These are phyloP conservation scores for Euplagia quadripunctaria DNA, from an alignment of 2,888 invertebrate genomes.

Conservation along the genomic window DNA sequence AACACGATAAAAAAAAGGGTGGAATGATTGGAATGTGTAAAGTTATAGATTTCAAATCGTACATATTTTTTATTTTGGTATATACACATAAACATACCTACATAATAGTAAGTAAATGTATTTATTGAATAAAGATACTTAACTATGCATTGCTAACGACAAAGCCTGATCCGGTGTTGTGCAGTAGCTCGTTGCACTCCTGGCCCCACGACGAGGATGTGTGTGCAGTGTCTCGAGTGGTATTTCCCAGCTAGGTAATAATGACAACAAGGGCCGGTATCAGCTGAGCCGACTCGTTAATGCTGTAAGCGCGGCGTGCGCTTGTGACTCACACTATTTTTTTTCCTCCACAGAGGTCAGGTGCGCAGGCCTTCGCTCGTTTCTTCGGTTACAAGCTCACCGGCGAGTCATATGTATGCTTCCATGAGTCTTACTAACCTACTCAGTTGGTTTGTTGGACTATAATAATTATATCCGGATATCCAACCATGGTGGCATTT, in stretches of 20 bases:
- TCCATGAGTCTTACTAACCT: not conserved
- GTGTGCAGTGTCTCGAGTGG: not conserved
- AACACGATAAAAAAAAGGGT: no score
- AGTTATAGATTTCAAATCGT: no score
- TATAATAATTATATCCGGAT: not conserved
- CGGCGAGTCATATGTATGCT: not conserved
- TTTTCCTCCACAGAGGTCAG: not conserved
- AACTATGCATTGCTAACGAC: not conserved
- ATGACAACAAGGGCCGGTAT: not conserved
- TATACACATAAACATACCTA: not conserved
- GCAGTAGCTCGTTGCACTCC: not conserved
- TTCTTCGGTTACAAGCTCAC: not conserved
- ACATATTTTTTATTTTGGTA: not conserved
- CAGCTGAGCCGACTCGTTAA: not conserved
- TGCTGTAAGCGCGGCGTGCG: not conserved
- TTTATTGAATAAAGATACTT: not conserved
- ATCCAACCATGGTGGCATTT: no score
- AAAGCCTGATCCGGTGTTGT: not conserved
- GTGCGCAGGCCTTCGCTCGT: not conserved
- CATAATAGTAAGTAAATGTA: not conserved
- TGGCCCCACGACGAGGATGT: not conserved
- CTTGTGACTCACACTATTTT: constrained; percentile 3
- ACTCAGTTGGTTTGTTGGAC: not conserved
- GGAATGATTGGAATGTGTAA: no score
- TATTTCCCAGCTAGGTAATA: not conserved